These are phyloP conservation scores for Thalassarche chlororhynchos DNA, from an alignment of 2,113 vertebrate genomes.

Conservation along the genomic window DNA sequence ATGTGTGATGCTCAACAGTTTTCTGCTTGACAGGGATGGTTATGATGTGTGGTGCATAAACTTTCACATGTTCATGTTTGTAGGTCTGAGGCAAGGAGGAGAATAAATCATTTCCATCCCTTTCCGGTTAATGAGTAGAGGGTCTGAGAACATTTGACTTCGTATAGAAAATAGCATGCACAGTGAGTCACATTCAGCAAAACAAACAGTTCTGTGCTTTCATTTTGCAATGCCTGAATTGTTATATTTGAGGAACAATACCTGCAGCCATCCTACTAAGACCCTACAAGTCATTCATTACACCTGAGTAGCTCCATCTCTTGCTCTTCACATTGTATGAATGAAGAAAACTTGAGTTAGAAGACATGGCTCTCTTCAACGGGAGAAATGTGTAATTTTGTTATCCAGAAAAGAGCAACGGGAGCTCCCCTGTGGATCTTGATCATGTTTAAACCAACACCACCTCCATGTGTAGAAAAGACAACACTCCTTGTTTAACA, in stretches of 20 bases:
- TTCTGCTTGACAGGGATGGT: background rate
- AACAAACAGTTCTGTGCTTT: background rate
- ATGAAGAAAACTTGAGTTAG: background rate
- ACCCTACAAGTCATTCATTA: background rate
- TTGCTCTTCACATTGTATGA: background rate
- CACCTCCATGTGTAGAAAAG: background rate
- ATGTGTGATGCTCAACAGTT: background rate
- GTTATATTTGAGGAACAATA: background rate
- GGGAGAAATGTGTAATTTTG: background rate
- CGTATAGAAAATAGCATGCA: background rate
- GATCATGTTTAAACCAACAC: background rate
- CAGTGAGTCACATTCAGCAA: background rate
- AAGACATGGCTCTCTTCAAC: background rate
- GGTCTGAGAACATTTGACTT: background rate
- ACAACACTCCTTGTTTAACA: background rate
- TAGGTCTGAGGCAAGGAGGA: background rate
- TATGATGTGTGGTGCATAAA: background rate
- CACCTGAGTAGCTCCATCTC: background rate
- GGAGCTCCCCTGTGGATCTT: background rate
- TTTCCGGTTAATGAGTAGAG: background rate
- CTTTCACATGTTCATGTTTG: background rate
- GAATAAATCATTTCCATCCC: background rate
- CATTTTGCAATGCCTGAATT: background rate
- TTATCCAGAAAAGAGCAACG: background rate
- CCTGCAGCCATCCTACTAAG: background rate